Evolutionary conservation across 2,113 vertebrate genomes (phyloP).

Genomic region (Rhinopomastus cyanomelas): DNA sequence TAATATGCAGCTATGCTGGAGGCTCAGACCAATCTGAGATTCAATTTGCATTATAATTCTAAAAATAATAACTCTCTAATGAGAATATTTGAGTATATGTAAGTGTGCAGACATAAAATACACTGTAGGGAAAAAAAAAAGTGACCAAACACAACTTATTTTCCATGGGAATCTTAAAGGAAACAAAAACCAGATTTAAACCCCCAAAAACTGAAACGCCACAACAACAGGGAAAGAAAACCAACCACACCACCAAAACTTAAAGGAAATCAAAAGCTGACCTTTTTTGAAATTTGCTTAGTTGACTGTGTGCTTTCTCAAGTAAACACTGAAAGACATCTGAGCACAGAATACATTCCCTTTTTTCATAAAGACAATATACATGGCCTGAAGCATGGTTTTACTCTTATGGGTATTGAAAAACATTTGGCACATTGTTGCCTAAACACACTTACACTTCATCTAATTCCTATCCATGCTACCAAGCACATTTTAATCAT

Average conservation of each 20-base stretch:
- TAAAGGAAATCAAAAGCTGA: conserved; percentile 33
- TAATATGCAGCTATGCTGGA: conserved; percentile 61
- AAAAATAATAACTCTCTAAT: conserved; percentile 69
- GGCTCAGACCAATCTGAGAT: conserved; percentile 59
- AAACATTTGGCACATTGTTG: background rate
- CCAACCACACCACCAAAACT: background rate
- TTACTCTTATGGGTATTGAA: background rate
- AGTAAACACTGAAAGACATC: background rate
- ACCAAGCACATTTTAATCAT: background rate
- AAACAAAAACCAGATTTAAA: background rate
- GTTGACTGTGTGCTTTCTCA: background rate
- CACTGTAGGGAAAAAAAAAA: background rate
- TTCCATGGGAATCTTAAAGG: background rate
- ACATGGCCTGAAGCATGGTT: background rate
- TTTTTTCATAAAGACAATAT: background rate
- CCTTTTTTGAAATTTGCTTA: conserved; percentile 18
- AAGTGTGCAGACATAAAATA: conserved; percentile 32
- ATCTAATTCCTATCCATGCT: background rate
- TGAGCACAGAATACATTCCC: background rate
- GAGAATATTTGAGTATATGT: conserved; percentile 40
- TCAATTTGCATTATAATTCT: conserved; percentile 63
- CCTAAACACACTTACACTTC: background rate
- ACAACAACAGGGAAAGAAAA: background rate
- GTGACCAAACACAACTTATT: background rate
- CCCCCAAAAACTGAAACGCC: background rate